Conservation (phyloP, 92 coral and sea anemone genomes). For the Epizoanthus rinbou region DNA sequence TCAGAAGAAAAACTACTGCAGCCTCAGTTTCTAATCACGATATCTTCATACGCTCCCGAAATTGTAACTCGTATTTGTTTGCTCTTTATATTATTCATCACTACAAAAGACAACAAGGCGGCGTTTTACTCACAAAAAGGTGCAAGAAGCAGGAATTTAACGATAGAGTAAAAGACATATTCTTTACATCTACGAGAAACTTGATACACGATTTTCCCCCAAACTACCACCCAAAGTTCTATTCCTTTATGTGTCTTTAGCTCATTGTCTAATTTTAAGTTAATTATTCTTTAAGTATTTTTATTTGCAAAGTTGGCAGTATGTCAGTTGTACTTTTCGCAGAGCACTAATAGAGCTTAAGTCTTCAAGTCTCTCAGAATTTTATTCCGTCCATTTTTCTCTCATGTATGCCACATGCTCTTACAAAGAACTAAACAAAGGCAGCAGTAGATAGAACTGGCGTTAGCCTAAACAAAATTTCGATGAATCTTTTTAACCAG, state of each 20-base stretch:
- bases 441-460: not conserved
- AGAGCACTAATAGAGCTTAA: not conserved
- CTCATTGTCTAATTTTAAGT: not conserved
- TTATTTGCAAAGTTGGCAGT: not conserved
- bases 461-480: not conserved
- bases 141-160: constrained; percentile 2
- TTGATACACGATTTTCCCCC: not conserved
- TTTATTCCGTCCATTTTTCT: not conserved
- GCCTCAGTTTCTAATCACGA: not conserved
- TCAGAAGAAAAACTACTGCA: not conserved
- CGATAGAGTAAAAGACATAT: not conserved
- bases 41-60: not conserved
- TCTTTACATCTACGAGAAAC: not conserved
- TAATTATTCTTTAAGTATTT: not conserved
- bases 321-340: not conserved
- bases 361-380: too few species aligned
- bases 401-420: not conserved
- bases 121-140: constrained; percentile 36
- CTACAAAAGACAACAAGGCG: constrained; percentile 36
- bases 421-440: not conserved
- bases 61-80: constrained; percentile 36
- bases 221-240: not conserved
- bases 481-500: not conserved
- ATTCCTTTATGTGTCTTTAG: not conserved
- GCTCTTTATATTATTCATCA: constrained; percentile 33